Conservation (phyloP, 2,797 vertebrate genomes). For the Argentina silus region DNA sequence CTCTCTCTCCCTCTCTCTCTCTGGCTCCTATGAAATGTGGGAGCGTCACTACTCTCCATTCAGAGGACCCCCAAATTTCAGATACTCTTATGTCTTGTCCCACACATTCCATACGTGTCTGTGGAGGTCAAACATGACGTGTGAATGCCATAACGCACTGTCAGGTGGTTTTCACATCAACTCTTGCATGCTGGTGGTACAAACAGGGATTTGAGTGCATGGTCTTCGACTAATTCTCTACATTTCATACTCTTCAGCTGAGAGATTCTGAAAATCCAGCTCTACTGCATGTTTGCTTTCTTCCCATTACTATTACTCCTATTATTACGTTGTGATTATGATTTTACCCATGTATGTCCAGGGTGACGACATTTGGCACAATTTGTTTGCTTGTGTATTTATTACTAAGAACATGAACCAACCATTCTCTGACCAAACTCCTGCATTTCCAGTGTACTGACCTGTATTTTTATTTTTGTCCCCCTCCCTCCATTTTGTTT, state of each 20-base stretch:
- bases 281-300: constrained; percentile 75
- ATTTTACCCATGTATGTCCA: constrained; percentile 91
- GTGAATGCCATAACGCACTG: constrained; percentile 66
- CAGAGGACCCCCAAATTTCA: constrained; percentile 3
- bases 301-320: constrained; percentile 73
- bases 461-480: constrained; percentile 98
- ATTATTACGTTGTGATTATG: constrained; percentile 78
- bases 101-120: constrained; percentile 60
- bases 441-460: constrained; percentile 99
- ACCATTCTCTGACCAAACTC: constrained; percentile 98
- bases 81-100: constrained; percentile 10
- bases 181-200: constrained; percentile 79
- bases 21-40: constrained; percentile 82
- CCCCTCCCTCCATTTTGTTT: constrained; percentile 80
- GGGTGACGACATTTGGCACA: constrained; percentile 91
- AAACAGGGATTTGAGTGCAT: constrained; percentile 69
- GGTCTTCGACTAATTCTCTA: constrained; percentile 66
- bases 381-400: constrained; percentile 87
- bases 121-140: constrained; percentile 73
- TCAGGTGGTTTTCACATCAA: constrained; percentile 75
- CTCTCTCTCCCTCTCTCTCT: constrained; percentile 63
- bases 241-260: constrained; percentile 80
- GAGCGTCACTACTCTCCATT: constrained; percentile 57
- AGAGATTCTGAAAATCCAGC: constrained; percentile 76
- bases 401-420: constrained; percentile 87